Evolutionary conservation across 1,140 invertebrate species (phyloP), one percentile per base, ranked within the genome.

Genomic region (Drosophila lacertosa): DNA sequence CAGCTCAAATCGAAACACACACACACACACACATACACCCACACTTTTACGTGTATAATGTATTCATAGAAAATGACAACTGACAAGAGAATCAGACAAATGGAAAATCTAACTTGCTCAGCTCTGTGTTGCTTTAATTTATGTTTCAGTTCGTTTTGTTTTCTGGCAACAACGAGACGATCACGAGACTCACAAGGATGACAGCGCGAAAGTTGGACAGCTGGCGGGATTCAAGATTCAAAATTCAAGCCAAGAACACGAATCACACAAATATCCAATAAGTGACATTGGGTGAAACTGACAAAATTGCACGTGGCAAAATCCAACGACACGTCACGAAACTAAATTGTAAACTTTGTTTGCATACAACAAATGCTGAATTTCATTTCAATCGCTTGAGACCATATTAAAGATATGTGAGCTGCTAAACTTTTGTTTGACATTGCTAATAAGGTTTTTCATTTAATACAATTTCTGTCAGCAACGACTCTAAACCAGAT

Each of bases 31-130:
- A 58, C 16, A 26, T 9, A 24, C 29, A 48, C 13, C 9, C n/a
- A 15, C 15, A 22, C 13, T 29, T 29, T 42, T 50, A 20, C 22
- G 45, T 62, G 58, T 51, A 45, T 86, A 86, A 84, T 88, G 83
- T 88, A 88, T 88, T 82, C 82, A 88, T 88, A 82, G 64, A 68
- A 89, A 82, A 88, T 66, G 83, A 88, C 82, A 88, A 88, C 82
- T 78, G 82, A 82, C 82, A 82, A 72, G 74, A 75, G 70, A 74
- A 67, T 68, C 77, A 88, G 74, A 67, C 72, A 77, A 77, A 86
- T 81, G 81, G 77, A 82, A 86, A 86, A 82, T 88, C 77, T 68
- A 63, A 88, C 82, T 72, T 73, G 59, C 66, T 62, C 45, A 69
- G 59, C 50, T 35, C 24, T 65, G 20, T 60, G 59, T 58, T 39